Base-by-base conservation (phyloP, 2,888 invertebrate species). In the Drosophila prolongata region DNA sequence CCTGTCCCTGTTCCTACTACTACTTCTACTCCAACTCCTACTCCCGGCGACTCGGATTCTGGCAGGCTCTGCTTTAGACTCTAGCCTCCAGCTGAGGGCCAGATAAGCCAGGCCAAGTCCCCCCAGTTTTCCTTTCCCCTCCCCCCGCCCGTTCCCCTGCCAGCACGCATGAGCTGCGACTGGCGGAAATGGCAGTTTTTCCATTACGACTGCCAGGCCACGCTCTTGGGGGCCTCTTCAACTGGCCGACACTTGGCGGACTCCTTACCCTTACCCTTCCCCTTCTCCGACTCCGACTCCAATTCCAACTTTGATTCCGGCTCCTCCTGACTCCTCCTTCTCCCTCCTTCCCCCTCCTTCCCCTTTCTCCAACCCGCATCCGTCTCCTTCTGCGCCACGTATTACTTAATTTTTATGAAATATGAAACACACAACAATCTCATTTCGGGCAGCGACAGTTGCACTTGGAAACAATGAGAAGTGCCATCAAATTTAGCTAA, bases 111-210 rank as follows among this genome's bases (percentile, higher is more conserved):
- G 19, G 24, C 44, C 40, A 14, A 27, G 35, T 19, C 14, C 60
- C 53, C 16, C 6, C n/a, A 27, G 46, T 40, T 52, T 62, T 16
- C 37, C 34, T 16, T 24, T 60, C 16, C 27, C 24, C 8, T n/a
- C 13, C 62, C 16, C 16, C 16, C 16, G 1, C 16, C 47, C 53
- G 52, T 37, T 58, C 53, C 46, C 55, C 56, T 37, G 42, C 11
- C 35, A 49, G 11, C 49, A 72, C 68, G 82, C 78, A 81, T 79
- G 79, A 81, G 70, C 67, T 64, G 76, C 68, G 71, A 66, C 73
- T 70, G 67, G 68, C 84, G 87, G 82, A 82, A 80, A 86, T 82
- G 87, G 83, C 86, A 86, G 83, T 79, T 86, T 86, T 82, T 82
- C 82, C 83, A 86, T 82, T 82, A 82, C 80, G 69, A 65, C 68